A percentile compares a stretch with the other conserved stretches of the same genome.
Evolutionary conservation across 2,888 invertebrate species (phyloP).

Genomic region (Trachelus stipa): DNA sequence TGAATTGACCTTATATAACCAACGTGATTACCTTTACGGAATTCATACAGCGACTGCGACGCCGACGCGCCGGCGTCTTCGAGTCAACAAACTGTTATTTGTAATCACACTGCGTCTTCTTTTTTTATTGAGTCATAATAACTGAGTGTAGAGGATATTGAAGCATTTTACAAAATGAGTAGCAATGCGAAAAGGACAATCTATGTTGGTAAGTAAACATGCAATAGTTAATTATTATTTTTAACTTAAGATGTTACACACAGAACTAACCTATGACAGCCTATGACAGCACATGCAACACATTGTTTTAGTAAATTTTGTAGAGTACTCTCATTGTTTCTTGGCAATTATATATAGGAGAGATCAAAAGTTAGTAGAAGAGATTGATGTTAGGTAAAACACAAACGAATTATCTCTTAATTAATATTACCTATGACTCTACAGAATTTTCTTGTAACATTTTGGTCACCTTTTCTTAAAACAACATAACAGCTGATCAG

Average conservation of each 20-base stretch:
- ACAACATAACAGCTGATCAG: too few species aligned
- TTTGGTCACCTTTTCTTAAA: too few species aligned
- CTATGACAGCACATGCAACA: background rate
- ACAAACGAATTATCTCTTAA: too few species aligned
- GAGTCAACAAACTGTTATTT: slow-evolving; percentile 28
- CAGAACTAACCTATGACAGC: background rate
- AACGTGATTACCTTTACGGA: slow-evolving; percentile 17
- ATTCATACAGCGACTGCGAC: background rate
- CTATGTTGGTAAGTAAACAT: slow-evolving; percentile 73
- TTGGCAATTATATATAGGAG: too few species aligned
- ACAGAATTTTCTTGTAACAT: too few species aligned
- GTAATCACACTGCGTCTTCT: slow-evolving; percentile 13
- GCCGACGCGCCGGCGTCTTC: slow-evolving; percentile 26
- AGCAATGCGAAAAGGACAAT: slow-evolving; percentile 83
- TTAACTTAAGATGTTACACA: background rate
- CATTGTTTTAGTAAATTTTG: background rate
- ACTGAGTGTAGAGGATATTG: slow-evolving; percentile 19
- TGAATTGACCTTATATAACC: slow-evolving; percentile 35
- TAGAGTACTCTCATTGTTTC: too few species aligned
- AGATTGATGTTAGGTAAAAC: too few species aligned
- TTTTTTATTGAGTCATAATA: background rate
- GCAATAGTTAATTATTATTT: background rate
- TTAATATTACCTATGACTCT: too few species aligned
- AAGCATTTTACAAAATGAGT: slow-evolving; percentile 56
- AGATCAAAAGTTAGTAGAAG: too few species aligned